Percentiles rank a stretch among this genome's conserved stretches.
phyloP scores from a whole-genome alignment of 2,888 invertebrate genomes.

The Caenorhabditis panamensis region DNA sequence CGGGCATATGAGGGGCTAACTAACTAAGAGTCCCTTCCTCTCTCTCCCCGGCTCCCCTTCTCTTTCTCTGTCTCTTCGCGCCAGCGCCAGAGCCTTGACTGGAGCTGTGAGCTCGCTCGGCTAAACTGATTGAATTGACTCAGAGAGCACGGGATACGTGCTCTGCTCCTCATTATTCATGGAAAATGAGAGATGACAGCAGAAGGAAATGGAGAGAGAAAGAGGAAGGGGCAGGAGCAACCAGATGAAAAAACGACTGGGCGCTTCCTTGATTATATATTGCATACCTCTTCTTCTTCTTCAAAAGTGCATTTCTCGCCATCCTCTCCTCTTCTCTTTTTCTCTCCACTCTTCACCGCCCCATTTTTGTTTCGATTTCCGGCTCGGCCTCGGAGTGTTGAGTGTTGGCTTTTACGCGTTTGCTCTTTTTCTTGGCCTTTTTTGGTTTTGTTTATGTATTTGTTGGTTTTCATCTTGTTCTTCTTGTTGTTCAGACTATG shows the following conservation, averaged over 20 bases:
- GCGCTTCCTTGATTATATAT: constrained; percentile 31
- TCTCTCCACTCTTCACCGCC: neutral
- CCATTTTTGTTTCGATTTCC: constrained; percentile 45
- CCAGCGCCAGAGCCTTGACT: constrained; percentile 1
- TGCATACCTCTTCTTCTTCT: constrained; percentile 2
- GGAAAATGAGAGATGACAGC: constrained; percentile 10
- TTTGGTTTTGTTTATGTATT: too few relatives aligned
- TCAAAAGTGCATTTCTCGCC: constrained; percentile 21
- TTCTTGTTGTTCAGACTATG: too few relatives aligned
- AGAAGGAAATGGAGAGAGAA: neutral
- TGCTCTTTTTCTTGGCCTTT: neutral
- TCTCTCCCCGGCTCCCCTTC: constrained; percentile 3
- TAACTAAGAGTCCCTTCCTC: neutral
- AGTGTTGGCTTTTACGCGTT: neutral
- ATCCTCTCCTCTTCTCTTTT: neutral
- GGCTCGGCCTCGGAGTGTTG: constrained; percentile 29
- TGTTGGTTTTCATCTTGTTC: too few relatives aligned
- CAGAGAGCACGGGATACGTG: neutral
- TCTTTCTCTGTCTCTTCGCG: neutral
- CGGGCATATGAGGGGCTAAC: neutral
- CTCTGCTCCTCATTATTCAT: constrained; percentile 19
- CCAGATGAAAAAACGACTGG: neutral
- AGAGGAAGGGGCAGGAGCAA: neutral
- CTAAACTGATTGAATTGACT: too few relatives aligned
- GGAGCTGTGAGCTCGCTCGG: too few relatives aligned